Evolutionary conservation across 2,113 vertebrate genomes (phyloP).

Genomic region (Triplophysa siluroides): DNA sequence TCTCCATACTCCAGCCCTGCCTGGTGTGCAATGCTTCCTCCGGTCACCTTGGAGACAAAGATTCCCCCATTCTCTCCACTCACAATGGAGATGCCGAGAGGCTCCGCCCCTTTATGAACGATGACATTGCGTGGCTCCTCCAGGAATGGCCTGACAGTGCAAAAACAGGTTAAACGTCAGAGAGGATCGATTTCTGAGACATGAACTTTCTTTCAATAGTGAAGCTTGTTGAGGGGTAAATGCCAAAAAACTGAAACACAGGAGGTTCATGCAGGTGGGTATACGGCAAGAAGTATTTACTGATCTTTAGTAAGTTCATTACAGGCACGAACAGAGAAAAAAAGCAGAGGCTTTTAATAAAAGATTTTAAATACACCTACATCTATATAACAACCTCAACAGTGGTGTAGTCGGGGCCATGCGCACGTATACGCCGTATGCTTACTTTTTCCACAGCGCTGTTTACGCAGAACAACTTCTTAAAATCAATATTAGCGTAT

Average conservation of each 20-base stretch:
- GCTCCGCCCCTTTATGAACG: slow-evolving; percentile 93
- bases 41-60: slow-evolving; percentile 96
- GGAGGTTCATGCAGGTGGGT: slow-evolving; percentile 40
- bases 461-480: too few species aligned
- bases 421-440: too few species aligned
- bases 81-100: slow-evolving; percentile 96
- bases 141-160: slow-evolving; percentile 84
- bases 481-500: too few species aligned
- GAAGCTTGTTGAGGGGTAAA: slow-evolving; percentile 3
- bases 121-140: slow-evolving; percentile 95
- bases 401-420: too few species aligned
- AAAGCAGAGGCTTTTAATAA: slow-evolving; percentile 23
- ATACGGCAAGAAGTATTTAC: not conserved
- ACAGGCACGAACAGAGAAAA: not conserved
- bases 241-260: not conserved
- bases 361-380: not conserved
- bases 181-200: not conserved
- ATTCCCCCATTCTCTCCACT: slow-evolving; percentile 95
- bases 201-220: not conserved
- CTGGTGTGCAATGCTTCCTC: slow-evolving; percentile 95
- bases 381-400: too few species aligned
- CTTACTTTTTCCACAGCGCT: too few species aligned
- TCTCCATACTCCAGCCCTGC: slow-evolving; percentile 96
- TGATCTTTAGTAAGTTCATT: slow-evolving; percentile 1
- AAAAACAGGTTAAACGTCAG: slow-evolving; percentile 19